Percentiles rank a stretch among this genome's conserved stretches.
These are phyloP conservation scores for Panagrolaimus sp. DNA, from an alignment of 1,140 invertebrate genomes.

Conservation along the genomic window DNA sequence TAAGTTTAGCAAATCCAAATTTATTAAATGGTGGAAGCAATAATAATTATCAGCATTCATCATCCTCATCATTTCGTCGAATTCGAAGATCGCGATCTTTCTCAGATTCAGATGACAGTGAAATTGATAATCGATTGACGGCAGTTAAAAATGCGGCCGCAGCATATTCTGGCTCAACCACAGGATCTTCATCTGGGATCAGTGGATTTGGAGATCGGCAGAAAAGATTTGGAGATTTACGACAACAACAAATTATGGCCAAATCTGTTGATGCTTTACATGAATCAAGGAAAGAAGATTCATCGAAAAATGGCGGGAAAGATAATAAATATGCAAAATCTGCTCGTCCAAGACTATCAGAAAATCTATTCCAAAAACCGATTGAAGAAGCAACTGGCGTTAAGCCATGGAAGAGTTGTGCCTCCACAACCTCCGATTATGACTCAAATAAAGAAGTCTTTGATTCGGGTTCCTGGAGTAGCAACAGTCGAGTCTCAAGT, in stretches of 20 bases:
- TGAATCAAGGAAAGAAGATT: neutral
- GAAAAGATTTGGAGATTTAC: neutral
- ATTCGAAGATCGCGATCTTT: neutral
- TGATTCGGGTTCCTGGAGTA: conserved; percentile 26
- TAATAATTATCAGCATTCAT: neutral
- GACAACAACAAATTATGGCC: neutral
- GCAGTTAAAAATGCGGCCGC: neutral
- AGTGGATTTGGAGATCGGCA: neutral
- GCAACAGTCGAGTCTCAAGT: conserved; percentile 4
- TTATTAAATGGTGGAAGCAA: neutral
- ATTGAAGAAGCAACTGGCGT: neutral
- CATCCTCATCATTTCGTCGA: neutral
- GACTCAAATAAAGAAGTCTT: conserved; percentile 18
- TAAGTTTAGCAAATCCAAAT: neutral
- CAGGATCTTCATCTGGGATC: neutral
- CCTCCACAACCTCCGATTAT: conserved; percentile 18
- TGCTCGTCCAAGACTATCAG: neutral
- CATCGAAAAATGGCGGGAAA: neutral
- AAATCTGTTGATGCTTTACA: neutral
- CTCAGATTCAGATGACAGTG: neutral
- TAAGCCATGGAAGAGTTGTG: conserved; percentile 3
- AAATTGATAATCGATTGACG: neutral
- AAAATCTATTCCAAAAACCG: neutral
- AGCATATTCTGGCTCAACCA: neutral
- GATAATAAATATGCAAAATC: neutral